Percentiles rank a stretch among this genome's conserved stretches.
phyloP scores from a whole-genome alignment of 2,113 vertebrate genomes.

The Felis catus region DNA sequence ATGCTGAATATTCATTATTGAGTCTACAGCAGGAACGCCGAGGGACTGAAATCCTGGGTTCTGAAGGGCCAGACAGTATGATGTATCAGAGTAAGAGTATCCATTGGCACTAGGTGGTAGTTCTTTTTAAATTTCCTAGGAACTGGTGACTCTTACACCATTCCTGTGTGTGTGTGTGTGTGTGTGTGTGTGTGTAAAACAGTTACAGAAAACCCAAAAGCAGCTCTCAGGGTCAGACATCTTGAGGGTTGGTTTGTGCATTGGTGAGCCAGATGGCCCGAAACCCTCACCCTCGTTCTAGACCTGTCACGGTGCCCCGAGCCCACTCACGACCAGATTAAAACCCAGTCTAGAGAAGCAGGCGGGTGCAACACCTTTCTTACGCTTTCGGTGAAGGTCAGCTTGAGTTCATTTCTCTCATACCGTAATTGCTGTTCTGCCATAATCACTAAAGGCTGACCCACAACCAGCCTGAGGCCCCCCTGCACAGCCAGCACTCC shows the following conservation, averaged over 20 bases:
- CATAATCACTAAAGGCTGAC: not conserved
- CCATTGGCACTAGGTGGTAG: slow-evolving; percentile 80
- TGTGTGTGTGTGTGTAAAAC: not conserved
- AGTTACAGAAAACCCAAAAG: not conserved
- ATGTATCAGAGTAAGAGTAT: not conserved
- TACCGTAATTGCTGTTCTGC: not conserved
- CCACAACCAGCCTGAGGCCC: too few species aligned
- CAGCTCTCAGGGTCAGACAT: not conserved
- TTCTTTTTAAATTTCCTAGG: slow-evolving; percentile 75
- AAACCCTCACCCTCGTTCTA: not conserved
- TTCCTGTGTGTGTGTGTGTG: not conserved
- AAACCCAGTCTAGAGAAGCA: not conserved
- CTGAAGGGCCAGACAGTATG: not conserved
- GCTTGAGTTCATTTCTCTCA: not conserved
- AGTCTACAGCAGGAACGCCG: fast-evolving
- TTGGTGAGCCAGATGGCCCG: not conserved
- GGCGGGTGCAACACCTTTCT: not conserved
- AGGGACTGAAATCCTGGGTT: not conserved
- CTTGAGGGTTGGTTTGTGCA: not conserved
- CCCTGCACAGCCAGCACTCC: fast-evolving
- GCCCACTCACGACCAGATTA: not conserved
- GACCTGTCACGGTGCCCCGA: not conserved
- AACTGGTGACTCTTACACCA: not conserved
- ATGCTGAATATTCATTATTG: not conserved
- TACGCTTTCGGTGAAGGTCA: not conserved